These are phyloP conservation scores for Venusia cambrica DNA, from an alignment of 2,888 invertebrate species.

Conservation along the genomic window DNA sequence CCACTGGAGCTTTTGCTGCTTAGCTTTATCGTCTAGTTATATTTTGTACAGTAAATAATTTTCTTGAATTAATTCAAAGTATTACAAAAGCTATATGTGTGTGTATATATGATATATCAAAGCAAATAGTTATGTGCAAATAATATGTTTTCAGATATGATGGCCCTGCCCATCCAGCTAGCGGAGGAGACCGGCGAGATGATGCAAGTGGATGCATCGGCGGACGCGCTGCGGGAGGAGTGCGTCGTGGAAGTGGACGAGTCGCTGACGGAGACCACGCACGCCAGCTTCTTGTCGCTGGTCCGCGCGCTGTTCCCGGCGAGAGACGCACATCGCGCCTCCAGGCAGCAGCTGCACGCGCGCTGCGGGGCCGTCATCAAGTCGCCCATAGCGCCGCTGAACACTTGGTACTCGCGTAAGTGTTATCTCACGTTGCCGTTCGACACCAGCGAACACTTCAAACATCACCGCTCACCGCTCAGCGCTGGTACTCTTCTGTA, in stretches of 20 bases:
- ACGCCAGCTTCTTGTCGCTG: conserved; percentile 92
- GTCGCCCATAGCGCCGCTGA: conserved; percentile 90
- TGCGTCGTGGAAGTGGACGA: conserved; percentile 49
- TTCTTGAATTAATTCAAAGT: too few species aligned
- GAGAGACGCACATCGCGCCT: conserved; percentile 91
- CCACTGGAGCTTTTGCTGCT: too few species aligned
- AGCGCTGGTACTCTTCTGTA: too few species aligned
- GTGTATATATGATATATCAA: too few species aligned
- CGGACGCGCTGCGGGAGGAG: conserved; percentile 34
- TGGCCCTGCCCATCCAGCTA: conserved; percentile 88
- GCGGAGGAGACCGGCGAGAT: conserved; percentile 81
- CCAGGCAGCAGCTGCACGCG: conserved; percentile 87
- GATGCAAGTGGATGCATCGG: conserved; percentile 49
- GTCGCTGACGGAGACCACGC: conserved; percentile 88
- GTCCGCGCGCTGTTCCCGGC: conserved; percentile 94
- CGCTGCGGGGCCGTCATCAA: conserved; percentile 87
- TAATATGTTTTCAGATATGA: conserved; percentile 82
- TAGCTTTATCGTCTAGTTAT: too few species aligned
- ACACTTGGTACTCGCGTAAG: conserved; percentile 88
- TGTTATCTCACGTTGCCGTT: too few species aligned
- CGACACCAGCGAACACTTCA: too few species aligned
- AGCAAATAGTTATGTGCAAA: conserved; percentile 24
- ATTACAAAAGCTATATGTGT: too few species aligned
- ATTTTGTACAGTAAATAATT: too few species aligned
- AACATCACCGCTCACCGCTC: too few species aligned